These are phyloP conservation scores for Andrena bicolor DNA, from an alignment of 2,888 invertebrate species.

Conservation along the genomic window DNA sequence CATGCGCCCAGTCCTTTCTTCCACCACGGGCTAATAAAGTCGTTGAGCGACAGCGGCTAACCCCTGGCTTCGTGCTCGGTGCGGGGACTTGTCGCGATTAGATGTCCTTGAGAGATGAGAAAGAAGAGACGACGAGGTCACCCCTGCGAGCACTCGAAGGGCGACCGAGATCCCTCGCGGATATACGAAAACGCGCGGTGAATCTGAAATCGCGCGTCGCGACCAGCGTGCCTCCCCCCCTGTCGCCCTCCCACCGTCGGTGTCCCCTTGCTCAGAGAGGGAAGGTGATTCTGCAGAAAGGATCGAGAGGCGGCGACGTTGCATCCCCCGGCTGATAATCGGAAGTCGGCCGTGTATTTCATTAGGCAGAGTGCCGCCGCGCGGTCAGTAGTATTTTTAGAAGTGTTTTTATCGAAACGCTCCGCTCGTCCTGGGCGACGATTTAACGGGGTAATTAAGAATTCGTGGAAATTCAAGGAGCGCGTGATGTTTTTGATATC, in stretches of 20 bases:
- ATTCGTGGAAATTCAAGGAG: slow-evolving; percentile 1
- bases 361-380: slow-evolving; percentile 12
- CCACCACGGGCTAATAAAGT: slow-evolving; percentile 76
- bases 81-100: slow-evolving; percentile 59
- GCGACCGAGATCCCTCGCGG: slow-evolving; percentile 63
- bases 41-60: slow-evolving; percentile 74
- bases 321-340: slow-evolving; percentile 29
- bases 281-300: slow-evolving; percentile 24
- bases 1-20: slow-evolving; percentile 19
- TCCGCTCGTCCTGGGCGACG: background rate
- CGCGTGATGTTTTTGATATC: background rate
- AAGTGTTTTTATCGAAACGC: slow-evolving; percentile 37
- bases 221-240: background rate
- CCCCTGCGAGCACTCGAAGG: slow-evolving; percentile 77
- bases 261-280: background rate
- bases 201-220: slow-evolving; percentile 72
- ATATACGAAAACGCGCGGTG: slow-evolving; percentile 69
- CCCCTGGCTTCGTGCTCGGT: slow-evolving; percentile 46
- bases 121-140: slow-evolving; percentile 71
- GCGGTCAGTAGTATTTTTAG: slow-evolving; percentile 54
- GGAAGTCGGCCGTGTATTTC: slow-evolving; percentile 18
- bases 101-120: slow-evolving; percentile 82
- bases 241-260: background rate
- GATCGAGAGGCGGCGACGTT: slow-evolving; percentile 9
- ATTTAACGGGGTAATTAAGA: slow-evolving; percentile 7